Evolutionary conservation across 1,140 invertebrate genomes (phyloP).

Genomic region (Zaprionus africanus): DNA sequence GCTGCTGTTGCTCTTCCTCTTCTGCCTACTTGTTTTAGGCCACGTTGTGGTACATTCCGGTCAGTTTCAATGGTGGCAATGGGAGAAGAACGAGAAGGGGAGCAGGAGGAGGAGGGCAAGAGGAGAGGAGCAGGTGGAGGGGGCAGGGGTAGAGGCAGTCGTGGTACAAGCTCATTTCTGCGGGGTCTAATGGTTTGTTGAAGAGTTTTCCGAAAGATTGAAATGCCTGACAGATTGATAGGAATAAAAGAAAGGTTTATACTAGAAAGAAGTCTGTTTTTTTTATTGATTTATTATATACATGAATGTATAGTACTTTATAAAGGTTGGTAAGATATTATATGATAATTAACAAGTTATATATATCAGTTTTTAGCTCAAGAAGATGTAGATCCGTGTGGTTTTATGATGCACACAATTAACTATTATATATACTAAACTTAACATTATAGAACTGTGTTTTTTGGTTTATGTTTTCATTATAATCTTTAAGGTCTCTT

Average conservation of each 20-base stretch:
- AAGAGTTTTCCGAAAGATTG: constrained; percentile 1
- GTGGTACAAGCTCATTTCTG: background rate
- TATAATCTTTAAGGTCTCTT: too few relatives aligned
- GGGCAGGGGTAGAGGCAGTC: background rate
- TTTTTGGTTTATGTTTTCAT: too few relatives aligned
- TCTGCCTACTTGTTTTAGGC: constrained; percentile 7
- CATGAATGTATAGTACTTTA: background rate
- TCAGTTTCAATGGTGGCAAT: background rate
- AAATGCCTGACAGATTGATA: background rate
- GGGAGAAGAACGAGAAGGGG: background rate
- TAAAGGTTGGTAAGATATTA: too few relatives aligned
- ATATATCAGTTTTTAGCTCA: too few relatives aligned
- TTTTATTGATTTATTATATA: too few relatives aligned
- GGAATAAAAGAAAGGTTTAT: background rate
- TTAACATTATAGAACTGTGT: too few relatives aligned
- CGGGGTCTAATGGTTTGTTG: constrained; percentile 4
- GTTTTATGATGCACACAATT: too few relatives aligned
- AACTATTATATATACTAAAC: too few relatives aligned
- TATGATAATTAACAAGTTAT: too few relatives aligned
- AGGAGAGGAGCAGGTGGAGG: background rate
- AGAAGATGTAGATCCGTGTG: too few relatives aligned
- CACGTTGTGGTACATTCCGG: constrained; percentile 6
- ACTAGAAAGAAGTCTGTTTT: background rate
- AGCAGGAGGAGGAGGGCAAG: background rate
- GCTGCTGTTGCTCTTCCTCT: background rate